Conservation (phyloP, 2,888 invertebrate species). For the Ormyrus rosae region DNA sequence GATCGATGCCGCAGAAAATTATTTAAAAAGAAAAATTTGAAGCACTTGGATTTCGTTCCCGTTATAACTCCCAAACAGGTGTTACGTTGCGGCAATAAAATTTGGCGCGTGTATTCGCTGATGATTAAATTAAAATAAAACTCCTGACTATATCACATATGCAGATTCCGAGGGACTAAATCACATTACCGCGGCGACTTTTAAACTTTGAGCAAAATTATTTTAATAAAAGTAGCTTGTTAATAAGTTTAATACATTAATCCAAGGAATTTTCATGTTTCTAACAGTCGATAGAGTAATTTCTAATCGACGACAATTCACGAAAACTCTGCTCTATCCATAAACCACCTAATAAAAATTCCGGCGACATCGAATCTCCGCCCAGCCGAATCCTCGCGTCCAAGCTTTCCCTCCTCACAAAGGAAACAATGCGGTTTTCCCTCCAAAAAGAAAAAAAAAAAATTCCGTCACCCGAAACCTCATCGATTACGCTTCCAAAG, state of each 20-base stretch:
- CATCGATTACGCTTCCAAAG: too few relatives aligned
- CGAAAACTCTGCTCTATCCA: too few relatives aligned
- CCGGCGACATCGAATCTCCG: background rate
- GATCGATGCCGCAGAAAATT: conserved; percentile 29
- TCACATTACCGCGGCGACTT: conserved; percentile 3
- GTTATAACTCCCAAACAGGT: conserved; percentile 50
- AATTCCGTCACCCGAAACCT: too few relatives aligned
- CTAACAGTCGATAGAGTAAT: background rate
- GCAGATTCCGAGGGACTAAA: conserved; percentile 5
- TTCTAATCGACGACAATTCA: background rate
- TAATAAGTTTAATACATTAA: background rate
- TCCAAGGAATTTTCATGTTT: background rate
- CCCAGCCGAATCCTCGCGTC: too few relatives aligned
- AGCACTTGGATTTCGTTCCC: conserved; percentile 37
- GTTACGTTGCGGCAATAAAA: conserved; percentile 45
- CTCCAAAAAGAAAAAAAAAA: too few relatives aligned
- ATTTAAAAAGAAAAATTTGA: conserved; percentile 20
- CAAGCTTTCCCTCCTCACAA: too few relatives aligned
- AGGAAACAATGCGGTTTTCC: too few relatives aligned
- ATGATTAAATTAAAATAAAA: conserved; percentile 55
- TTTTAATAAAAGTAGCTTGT: conserved; percentile 5
- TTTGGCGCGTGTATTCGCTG: conserved; percentile 24
- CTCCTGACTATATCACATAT: background rate
- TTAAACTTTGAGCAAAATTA: conserved; percentile 15
- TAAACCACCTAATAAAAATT: conserved; percentile 1